Conservation (phyloP, 2,113 vertebrate species). For the Pollachius pollachius region DNA sequence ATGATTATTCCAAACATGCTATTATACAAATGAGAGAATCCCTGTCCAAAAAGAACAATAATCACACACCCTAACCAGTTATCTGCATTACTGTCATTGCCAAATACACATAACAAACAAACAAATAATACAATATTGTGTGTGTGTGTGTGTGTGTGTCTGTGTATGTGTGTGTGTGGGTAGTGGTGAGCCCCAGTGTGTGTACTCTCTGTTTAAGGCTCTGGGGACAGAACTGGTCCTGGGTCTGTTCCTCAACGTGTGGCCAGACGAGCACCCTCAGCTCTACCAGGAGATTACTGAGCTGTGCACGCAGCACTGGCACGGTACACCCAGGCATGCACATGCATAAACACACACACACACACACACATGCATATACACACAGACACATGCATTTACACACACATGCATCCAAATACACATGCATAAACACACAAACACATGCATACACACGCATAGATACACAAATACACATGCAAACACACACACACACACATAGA, state of each 20-base stretch:
- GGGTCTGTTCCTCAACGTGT: conserved; percentile 65
- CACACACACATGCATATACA: neutral
- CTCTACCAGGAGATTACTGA: conserved; percentile 56
- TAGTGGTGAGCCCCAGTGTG: conserved; percentile 48
- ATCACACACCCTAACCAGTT: no score
- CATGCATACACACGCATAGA: neutral
- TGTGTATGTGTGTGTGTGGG: neutral
- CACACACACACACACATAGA: neutral
- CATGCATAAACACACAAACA: neutral
- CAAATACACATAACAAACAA: no score
- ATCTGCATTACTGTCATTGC: no score
- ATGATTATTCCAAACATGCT: no score
- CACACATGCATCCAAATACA: neutral
- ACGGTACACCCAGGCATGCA: conserved; percentile 42
- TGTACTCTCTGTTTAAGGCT: conserved; percentile 57
- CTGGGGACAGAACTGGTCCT: conserved; percentile 65
- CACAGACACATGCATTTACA: neutral
- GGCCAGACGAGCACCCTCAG: conserved; percentile 57
- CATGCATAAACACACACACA: neutral
- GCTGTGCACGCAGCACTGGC: conserved; percentile 70
- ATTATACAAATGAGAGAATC: no score
- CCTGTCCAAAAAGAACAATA: no score
- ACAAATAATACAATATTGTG: no score
- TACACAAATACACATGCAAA: neutral
- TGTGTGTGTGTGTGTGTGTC: no score